These are phyloP conservation scores for Petaurus breviceps DNA, from an alignment of 2,113 vertebrate genomes.

Conservation along the genomic window DNA sequence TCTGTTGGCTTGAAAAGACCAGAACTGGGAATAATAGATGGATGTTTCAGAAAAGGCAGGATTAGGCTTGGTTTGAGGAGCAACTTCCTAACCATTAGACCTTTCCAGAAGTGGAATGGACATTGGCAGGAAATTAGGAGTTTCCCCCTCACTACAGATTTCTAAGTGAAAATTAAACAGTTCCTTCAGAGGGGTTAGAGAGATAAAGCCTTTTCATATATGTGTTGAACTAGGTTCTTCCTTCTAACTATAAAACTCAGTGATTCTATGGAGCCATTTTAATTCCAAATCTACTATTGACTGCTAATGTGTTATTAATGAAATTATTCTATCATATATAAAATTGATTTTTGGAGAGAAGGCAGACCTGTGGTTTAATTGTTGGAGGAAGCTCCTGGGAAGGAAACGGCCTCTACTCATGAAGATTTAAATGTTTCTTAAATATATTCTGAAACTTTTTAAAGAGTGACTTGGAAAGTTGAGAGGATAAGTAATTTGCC, in stretches of 20 bases:
- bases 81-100: not conserved
- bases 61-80: not conserved
- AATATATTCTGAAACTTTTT: not conserved
- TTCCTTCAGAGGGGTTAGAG: too few species aligned
- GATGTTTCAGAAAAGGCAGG: not conserved
- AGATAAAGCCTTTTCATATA: not conserved
- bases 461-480: not conserved
- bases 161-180: too few species aligned
- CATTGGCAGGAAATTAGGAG: not conserved
- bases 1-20: not conserved
- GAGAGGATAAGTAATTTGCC: not conserved
- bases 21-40: not conserved
- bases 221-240: not conserved
- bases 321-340: not conserved
- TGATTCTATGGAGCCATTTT: not conserved
- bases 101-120: not conserved
- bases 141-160: not conserved
- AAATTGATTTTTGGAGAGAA: not conserved
- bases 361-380: not conserved
- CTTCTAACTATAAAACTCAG: not conserved
- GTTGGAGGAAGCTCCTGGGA: not conserved
- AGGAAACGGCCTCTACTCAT: too few species aligned
- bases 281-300: not conserved
- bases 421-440: too few species aligned
- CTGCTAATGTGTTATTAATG: not conserved